Base-by-base conservation (phyloP, 2,888 invertebrate genomes). In the Rhimphoctona megacephalus region DNA sequence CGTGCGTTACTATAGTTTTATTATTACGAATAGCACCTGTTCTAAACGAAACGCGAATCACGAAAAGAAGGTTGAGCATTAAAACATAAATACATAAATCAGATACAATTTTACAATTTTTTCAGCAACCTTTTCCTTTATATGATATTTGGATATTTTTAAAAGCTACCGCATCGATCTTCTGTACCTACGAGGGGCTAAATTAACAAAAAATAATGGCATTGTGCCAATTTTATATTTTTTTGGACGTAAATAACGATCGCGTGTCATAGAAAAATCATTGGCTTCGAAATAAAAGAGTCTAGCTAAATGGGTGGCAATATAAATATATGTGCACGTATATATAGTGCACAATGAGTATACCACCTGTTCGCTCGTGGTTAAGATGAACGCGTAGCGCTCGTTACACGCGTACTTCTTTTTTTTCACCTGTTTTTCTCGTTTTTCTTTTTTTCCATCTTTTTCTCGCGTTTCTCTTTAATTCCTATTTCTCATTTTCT, bases 351-450 rank as follows among this genome's bases (percentile, higher is more conserved):
- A n/a, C 30, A 49, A 72, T n/a, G 72, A 73, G 81, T 67, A 17
- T 78, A 78, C 78, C 85, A 85, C 85, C 85, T 85, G 85, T 85
- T 85, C 61, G 81, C 67, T 57, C 73, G 73, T 49, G 74, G 64
- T 72, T 64, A 72, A 43, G 52, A 69, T 69, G 83, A 72, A 80
- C 74, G 84, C 74, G 76, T n/a, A 69, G 49, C 66, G 67, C 85
- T 81, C 81, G 85, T 81, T 81, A 61, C 81, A 73, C 73, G 36
- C 69, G 66, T 72, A 61, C 8, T 72, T 77, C 46, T 80, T 76
- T 79, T 80, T 74, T 79, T 74, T 57, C 43, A 64, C 2, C 33
- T 30, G 22, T 22, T 33, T 46, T 22, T 1, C 22, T 54, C 66
- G 64, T 52, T 79, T 66, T 78, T 46, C 49, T 81, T 57, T 54